A percentile compares a stretch with the other conserved stretches of the same genome.
Evolutionary conservation across 1,140 invertebrate species (phyloP).

Genomic region (Panulirus ornatus): DNA sequence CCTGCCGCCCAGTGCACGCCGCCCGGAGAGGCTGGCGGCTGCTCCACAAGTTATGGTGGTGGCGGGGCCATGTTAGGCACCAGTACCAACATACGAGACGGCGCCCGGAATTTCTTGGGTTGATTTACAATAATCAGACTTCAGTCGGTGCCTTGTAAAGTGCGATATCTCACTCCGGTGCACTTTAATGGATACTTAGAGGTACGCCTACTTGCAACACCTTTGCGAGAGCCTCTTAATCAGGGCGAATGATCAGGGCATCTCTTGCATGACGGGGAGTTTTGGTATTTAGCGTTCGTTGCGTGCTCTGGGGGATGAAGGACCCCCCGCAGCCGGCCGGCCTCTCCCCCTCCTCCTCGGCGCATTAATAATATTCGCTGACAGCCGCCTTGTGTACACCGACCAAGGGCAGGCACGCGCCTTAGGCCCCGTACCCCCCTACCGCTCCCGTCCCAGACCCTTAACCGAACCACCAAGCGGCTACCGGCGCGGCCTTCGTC

Average conservation of each 20-base stretch:
- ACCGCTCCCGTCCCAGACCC: neutral
- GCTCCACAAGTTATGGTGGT: slow-evolving; percentile 15
- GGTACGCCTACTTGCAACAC: slow-evolving; percentile 42
- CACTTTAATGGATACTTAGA: slow-evolving; percentile 30
- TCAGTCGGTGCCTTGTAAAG: slow-evolving; percentile 46
- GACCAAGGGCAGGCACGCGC: neutral
- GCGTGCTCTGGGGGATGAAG: neutral
- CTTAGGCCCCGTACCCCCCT: neutral
- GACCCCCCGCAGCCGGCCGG: slow-evolving; percentile 37
- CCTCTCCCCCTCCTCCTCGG: slow-evolving; percentile 24
- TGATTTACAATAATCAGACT: slow-evolving; percentile 56
- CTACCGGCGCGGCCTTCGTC: neutral
- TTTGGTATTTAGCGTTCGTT: slow-evolving; percentile 19
- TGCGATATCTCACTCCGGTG: slow-evolving; percentile 39
- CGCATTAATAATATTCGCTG: slow-evolving; percentile 47
- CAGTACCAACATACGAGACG: slow-evolving; percentile 31
- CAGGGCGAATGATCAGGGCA: slow-evolving; percentile 10
- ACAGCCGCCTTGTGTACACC: slow-evolving; percentile 43
- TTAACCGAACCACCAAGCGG: too few species aligned
- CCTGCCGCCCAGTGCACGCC: neutral
- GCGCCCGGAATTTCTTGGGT: slow-evolving; percentile 23
- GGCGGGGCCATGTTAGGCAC: slow-evolving; percentile 31
- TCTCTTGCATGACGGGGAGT: slow-evolving; percentile 12
- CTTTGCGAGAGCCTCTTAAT: slow-evolving; percentile 37
- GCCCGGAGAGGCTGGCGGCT: neutral